phyloP scores from a whole-genome alignment of 2,797 vertebrate species.

The Macrochelys suwanniensis region DNA sequence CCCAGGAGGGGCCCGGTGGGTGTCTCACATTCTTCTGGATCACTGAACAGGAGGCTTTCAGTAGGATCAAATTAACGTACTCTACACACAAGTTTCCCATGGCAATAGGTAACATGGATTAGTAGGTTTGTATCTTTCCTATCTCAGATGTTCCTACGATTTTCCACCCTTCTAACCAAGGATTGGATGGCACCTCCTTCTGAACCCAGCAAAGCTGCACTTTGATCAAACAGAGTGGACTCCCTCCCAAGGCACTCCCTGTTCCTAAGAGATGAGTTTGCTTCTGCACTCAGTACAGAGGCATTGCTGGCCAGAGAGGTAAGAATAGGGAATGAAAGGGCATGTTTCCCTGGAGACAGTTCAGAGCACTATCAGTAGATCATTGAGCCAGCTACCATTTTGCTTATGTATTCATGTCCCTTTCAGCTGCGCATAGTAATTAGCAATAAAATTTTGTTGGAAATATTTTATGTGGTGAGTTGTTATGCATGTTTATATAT shows the following conservation, averaged over 20 bases:
- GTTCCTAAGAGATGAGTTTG: neutral
- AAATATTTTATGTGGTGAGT: neutral
- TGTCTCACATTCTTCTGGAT: neutral
- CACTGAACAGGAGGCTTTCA: neutral
- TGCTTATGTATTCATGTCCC: neutral
- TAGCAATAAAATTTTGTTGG: neutral
- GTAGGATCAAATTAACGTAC: neutral
- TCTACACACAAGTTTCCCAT: neutral
- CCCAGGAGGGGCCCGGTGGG: neutral
- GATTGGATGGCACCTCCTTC: neutral
- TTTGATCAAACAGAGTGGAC: neutral
- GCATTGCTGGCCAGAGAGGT: neutral
- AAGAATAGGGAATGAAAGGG: neutral
- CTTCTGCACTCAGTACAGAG: neutral
- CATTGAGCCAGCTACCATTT: neutral
- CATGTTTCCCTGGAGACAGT: neutral
- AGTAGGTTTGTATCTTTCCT: neutral
- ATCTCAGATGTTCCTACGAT: neutral
- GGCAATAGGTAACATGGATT: neutral
- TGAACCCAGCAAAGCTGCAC: neutral
- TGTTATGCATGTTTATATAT: neutral
- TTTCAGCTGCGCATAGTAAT: neutral
- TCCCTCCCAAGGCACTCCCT: neutral
- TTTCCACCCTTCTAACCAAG: neutral
- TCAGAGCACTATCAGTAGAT: constrained; percentile 4